phyloP scores from a whole-genome alignment of 2,113 vertebrate genomes.

The Talpa occidentalis region DNA sequence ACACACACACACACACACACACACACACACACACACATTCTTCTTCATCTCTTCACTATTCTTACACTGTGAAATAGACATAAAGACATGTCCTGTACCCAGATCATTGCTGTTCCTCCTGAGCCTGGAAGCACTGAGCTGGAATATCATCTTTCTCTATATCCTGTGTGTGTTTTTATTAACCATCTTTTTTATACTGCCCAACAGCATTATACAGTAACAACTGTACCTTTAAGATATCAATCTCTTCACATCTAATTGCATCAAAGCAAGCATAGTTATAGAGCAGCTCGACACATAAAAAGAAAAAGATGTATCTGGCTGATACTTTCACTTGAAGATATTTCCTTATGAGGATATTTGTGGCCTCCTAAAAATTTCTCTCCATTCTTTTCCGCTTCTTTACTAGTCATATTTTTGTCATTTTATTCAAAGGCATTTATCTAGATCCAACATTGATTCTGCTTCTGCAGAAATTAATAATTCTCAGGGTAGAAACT shows the following conservation, averaged over 20 bases:
- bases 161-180: slow-evolving; percentile 49
- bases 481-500: not conserved
- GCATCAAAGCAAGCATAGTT: slow-evolving; percentile 58
- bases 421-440: not conserved
- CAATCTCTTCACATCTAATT: slow-evolving; percentile 71
- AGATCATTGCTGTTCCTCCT: slow-evolving; percentile 30
- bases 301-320: not conserved
- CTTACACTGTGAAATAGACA: not conserved
- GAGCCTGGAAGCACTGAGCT: not conserved
- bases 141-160: slow-evolving; percentile 44
- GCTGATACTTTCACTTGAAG: not conserved
- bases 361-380: not conserved
- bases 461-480: not conserved
- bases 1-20: not conserved
- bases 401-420: not conserved
- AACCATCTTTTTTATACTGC: slow-evolving; percentile 38
- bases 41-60: not conserved
- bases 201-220: not conserved
- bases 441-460: not conserved
- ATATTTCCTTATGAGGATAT: not conserved
- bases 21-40: not conserved
- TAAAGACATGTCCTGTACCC: slow-evolving; percentile 34
- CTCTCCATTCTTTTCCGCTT: not conserved
- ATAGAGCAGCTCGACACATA: slow-evolving; percentile 35
- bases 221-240: not conserved